phyloP scores from a whole-genome alignment of 2,888 invertebrate species.

The Campoletis raptor region DNA sequence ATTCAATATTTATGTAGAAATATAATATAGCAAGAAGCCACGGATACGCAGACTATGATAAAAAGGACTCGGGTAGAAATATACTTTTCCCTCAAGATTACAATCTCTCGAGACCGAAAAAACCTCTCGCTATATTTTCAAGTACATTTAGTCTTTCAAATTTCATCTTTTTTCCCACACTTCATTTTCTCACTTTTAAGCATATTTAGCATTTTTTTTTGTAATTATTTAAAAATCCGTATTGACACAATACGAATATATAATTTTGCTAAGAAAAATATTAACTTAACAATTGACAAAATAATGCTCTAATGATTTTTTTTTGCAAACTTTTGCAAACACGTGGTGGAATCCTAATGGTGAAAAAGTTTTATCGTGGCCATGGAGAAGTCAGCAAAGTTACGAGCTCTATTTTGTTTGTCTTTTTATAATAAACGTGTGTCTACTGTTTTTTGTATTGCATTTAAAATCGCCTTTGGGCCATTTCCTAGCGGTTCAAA shows the following conservation, averaged over 20 bases:
- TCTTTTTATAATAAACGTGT: not conserved
- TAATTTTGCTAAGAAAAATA: conserved; percentile 3
- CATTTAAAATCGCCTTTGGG: not conserved
- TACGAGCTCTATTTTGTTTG: conserved; percentile 15
- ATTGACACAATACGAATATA: not conserved
- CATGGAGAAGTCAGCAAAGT: conserved; percentile 8
- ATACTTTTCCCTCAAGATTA: conserved; percentile 9
- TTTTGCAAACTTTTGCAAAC: conserved; percentile 25
- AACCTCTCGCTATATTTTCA: conserved; percentile 25
- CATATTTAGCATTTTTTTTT: not conserved
- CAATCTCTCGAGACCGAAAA: conserved; percentile 6
- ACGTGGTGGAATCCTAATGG: conserved; percentile 24
- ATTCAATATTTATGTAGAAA: conserved; percentile 41
- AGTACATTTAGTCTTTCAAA: not conserved
- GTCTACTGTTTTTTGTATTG: not conserved
- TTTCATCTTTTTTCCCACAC: not conserved
- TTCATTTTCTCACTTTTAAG: not conserved
- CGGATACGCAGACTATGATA: not conserved
- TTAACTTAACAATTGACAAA: not conserved
- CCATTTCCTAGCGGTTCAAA: not conserved
- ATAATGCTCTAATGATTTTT: not conserved
- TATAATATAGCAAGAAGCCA: conserved; percentile 27
- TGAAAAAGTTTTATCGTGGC: conserved; percentile 39
- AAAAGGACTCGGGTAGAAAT: conserved; percentile 22
- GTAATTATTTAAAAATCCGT: not conserved